Base-by-base conservation (phyloP, 2,888 invertebrate species). In the Eupsilia transversa region DNA sequence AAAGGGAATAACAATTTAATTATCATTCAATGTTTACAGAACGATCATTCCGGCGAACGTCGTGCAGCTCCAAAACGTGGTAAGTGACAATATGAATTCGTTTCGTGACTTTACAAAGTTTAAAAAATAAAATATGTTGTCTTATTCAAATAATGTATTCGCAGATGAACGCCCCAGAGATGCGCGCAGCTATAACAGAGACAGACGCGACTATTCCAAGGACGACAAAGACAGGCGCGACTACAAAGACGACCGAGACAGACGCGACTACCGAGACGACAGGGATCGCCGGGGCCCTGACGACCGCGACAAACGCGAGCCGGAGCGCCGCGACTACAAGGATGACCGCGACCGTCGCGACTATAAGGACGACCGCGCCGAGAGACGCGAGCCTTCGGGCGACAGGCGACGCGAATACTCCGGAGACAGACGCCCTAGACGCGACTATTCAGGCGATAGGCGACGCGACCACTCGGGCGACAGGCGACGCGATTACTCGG, bases 21-120 rank as follows among this genome's bases (percentile, higher is more conserved):
- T 14, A 35, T 7, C 1, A 70, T 68, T 74, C 71, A 60, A 74
- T 72, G 75, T 78, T 92, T 89, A 68, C 91, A 96, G 96, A 94
- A 92, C 85, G 96, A 96, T 89, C 93, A 95, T 91, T 95, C 96
- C 66, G 94, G 93, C 69, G 96, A 96, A 73, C 94, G 96, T 82
- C 95, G 96, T 77, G 91, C 90, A 41, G 94, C 92, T 43, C 90
- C 93, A 20, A 94, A 95, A 88, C 95, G 95, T 77, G 96, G 96
- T 96, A 88, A 90, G 93, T 89, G 41, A 41, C 17, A 49, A 23
- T 12, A n/a, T n/a, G 0, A 33, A 54, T 49, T 49, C 0, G 1
- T 56, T 57, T 38, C 0, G 2, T n/a, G 33, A n/a, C 1, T 56
- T 14, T 12, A 0, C 20, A 46, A 17, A 4, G 0, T 35, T n/a